Evolutionary conservation across 2,797 vertebrate genomes (phyloP).

Genomic region (Esox masquinongy): DNA sequence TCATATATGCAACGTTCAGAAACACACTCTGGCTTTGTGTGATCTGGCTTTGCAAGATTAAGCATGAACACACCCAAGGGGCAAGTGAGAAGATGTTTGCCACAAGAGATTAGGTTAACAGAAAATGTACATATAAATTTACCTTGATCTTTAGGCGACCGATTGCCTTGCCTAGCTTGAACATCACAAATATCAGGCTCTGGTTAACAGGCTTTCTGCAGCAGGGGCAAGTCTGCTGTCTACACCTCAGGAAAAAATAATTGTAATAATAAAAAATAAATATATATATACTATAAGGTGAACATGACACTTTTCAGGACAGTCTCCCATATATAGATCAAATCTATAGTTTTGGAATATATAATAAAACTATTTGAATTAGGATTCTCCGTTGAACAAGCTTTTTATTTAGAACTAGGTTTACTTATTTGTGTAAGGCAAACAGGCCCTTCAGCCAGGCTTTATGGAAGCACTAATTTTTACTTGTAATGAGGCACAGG

Average conservation of each 20-base stretch:
- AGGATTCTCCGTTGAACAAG: no score
- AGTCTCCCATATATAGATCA: no score
- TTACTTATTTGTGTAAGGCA: not conserved
- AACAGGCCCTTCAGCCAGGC: constrained; percentile 1
- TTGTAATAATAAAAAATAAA: not conserved
- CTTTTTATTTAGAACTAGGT: no score
- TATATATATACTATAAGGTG: no score
- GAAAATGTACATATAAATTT: constrained; percentile 17
- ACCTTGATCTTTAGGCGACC: constrained; percentile 83
- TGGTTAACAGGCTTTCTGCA: constrained; percentile 79
- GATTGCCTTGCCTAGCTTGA: constrained; percentile 80
- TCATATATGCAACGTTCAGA: not conserved
- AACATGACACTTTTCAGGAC: no score
- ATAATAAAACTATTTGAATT: not conserved
- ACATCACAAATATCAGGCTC: constrained; percentile 78
- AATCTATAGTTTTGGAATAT: not conserved
- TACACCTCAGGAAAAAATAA: constrained; percentile 39
- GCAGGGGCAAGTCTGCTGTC: constrained; percentile 84
- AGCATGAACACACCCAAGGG: not conserved
- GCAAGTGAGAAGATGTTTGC: not conserved
- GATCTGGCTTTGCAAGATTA: not conserved
- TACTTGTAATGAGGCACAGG: constrained; percentile 5
- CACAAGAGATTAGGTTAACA: not conserved
- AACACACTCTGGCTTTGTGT: not conserved
- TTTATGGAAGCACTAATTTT: not conserved